Evolutionary conservation across 2,113 vertebrate species (phyloP).

Genomic region (Halcyon malimbica): DNA sequence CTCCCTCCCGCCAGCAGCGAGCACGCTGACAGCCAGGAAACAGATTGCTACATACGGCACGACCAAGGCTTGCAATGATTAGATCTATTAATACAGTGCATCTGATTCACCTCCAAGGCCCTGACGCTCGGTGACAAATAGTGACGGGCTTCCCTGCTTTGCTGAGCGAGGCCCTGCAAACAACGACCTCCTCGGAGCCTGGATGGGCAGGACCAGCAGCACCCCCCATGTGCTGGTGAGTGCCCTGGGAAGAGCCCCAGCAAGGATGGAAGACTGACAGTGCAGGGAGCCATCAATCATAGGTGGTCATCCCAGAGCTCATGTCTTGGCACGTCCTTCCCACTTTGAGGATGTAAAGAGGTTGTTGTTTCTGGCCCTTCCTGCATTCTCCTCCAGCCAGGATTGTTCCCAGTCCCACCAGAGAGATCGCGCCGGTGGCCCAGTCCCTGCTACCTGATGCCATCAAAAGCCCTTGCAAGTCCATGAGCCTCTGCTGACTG

Average conservation of each 20-base stretch:
- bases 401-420: neutral
- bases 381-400: neutral
- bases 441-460: neutral
- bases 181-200: neutral
- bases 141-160: neutral
- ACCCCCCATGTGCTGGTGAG: rapidly evolving
- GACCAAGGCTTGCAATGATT: conserved; percentile 54
- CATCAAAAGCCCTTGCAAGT: neutral
- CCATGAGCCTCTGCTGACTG: rapidly evolving
- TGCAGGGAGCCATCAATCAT: neutral
- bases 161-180: neutral
- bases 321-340: neutral
- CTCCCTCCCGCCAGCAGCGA: neutral
- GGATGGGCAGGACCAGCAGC: rapidly evolving
- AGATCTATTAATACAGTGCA: conserved; percentile 37
- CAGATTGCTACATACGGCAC: conserved; percentile 35
- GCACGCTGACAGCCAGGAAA: conserved; percentile 38
- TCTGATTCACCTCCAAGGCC: conserved; percentile 57
- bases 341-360: neutral
- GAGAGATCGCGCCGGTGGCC: neutral
- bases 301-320: neutral
- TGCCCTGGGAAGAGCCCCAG: neutral
- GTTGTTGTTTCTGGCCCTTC: neutral
- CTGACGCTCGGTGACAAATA: neutral
- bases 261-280: rapidly evolving